phyloP scores from a whole-genome alignment of 23 tunicate genomes.

The Phallusia fumigata region DNA sequence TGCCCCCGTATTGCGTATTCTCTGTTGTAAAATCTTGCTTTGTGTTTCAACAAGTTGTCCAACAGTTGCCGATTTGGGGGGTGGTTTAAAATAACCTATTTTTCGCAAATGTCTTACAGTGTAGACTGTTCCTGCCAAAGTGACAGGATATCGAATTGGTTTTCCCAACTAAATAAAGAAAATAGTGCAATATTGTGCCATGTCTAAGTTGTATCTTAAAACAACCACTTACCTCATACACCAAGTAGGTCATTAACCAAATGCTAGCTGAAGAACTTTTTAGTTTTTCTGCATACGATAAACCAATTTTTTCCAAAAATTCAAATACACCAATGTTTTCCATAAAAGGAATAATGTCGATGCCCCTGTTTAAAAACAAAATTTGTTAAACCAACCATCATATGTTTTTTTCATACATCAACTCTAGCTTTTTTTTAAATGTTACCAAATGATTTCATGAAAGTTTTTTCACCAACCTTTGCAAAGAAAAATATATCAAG shows the following conservation, averaged over 20 bases:
- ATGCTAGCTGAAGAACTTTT: slow-evolving; percentile 82
- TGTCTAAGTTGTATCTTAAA: not conserved
- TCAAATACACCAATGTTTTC: slow-evolving; percentile 82
- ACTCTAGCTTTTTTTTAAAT: no score
- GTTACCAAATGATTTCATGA: no score
- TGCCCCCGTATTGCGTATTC: slow-evolving; percentile 29
- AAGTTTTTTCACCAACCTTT: not conserved
- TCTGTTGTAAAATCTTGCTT: slow-evolving; percentile 46
- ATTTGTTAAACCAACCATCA: no score
- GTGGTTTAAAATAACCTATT: slow-evolving; percentile 60
- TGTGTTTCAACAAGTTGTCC: slow-evolving; percentile 61
- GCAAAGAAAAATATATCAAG: slow-evolving; percentile 45
- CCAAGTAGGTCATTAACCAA: slow-evolving; percentile 55
- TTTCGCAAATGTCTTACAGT: slow-evolving; percentile 63
- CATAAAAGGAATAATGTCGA: slow-evolving; percentile 71
- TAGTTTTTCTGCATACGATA: slow-evolving; percentile 61
- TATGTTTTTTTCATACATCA: no score
- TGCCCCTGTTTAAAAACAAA: slow-evolving; percentile 35
- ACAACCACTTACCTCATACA: slow-evolving; percentile 55
- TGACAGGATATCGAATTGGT: slow-evolving; percentile 58
- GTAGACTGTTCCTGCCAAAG: slow-evolving; percentile 65
- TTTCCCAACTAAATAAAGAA: slow-evolving; percentile 52
- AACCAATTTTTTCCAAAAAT: slow-evolving; percentile 66
- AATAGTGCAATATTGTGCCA: not conserved
- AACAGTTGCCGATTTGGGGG: slow-evolving; percentile 75